A percentile compares a stretch with the other conserved stretches of the same genome.
Conservation (phyloP, 2,888 invertebrate genomes). For the Lumbricus terrestris region DNA sequence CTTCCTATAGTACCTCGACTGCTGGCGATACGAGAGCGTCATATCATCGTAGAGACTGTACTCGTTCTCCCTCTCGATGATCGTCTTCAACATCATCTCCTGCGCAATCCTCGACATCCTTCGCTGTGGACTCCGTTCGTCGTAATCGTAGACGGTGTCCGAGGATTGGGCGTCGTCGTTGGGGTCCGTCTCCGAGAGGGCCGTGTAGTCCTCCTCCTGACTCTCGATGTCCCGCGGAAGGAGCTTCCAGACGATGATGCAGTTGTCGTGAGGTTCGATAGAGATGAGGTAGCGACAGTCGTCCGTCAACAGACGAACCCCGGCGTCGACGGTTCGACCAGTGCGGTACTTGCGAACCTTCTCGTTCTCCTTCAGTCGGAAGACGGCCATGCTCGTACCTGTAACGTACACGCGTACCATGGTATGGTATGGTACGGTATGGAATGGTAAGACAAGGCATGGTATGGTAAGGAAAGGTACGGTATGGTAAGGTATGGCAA, state of each 20-base stretch:
- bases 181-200: neutral
- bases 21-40: neutral
- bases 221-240: neutral
- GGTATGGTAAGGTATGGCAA: neutral
- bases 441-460: too few relatives aligned
- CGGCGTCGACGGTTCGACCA: neutral
- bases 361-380: neutral
- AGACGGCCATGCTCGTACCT: conserved; percentile 10
- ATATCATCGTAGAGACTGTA: neutral
- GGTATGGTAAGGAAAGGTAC: neutral
- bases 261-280: neutral
- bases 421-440: too few relatives aligned
- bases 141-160: neutral
- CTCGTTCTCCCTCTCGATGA: neutral
- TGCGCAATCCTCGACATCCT: neutral
- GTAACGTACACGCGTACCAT: too few relatives aligned
- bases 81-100: neutral
- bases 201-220: conserved; percentile 10
- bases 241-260: conserved; percentile 4
- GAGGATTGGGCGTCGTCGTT: neutral
- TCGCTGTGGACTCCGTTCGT: neutral
- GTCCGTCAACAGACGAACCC: neutral
- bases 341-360: neutral
- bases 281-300: neutral
- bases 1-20: neutral